phyloP scores from a whole-genome alignment of 2,797 vertebrate genomes.

The Enteromius treurensis region DNA sequence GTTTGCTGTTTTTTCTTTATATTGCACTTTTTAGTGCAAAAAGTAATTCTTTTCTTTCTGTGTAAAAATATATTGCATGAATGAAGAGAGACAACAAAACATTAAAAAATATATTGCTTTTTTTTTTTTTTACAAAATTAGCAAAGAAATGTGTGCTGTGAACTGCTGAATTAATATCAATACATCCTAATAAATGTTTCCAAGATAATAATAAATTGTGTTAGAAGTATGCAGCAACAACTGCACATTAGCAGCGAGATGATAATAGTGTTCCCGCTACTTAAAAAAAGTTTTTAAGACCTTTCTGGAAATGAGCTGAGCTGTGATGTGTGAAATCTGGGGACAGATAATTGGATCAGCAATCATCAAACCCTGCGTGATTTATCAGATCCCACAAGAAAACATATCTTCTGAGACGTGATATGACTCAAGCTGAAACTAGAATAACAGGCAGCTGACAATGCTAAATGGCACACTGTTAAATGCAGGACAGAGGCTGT shows the following conservation, averaged over 20 bases:
- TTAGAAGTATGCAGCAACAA: background rate
- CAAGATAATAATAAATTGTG: background rate
- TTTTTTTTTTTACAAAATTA: background rate
- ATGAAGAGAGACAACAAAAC: background rate
- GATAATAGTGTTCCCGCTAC: background rate
- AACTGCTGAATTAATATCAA: background rate
- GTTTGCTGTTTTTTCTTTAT: background rate
- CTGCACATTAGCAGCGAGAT: background rate
- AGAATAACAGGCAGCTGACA: background rate
- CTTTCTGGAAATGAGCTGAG: conserved; percentile 11
- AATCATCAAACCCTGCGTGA: conserved; percentile 8
- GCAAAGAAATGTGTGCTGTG: background rate
- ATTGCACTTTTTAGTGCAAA: background rate
- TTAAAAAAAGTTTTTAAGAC: background rate
- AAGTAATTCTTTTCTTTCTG: background rate
- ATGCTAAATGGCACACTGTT: background rate
- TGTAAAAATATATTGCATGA: background rate
- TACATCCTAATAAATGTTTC: background rate
- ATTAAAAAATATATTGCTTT: background rate
- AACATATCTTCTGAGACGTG: background rate
- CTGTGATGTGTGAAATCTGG: conserved; percentile 36
- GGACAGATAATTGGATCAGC: conserved; percentile 29
- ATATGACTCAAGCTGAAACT: background rate
- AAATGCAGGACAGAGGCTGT: background rate
- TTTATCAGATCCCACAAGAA: conserved; percentile 33